Evolutionary conservation across 2,113 vertebrate genomes (phyloP), one percentile per base, ranked within the genome.

Genomic region (Mionectes macconnelli): DNA sequence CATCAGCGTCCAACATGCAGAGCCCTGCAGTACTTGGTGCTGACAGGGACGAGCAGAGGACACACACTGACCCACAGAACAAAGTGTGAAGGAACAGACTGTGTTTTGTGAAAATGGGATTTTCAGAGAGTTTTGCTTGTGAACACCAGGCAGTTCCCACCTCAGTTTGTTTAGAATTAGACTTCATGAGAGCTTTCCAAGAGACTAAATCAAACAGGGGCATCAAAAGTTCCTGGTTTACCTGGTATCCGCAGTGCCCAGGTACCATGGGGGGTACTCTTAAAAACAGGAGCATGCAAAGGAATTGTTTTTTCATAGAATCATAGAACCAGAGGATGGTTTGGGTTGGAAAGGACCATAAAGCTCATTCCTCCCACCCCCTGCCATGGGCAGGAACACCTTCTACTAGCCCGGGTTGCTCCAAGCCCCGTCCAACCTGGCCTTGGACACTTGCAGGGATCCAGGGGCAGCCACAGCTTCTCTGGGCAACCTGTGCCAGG

Each of bases 341-440:
- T 42, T 59, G 14, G 4, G 8, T 16, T 21, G 44, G 25, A 1
- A 35, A 21, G 10, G 12, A 25, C 31, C 23, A 4, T 4, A 35
- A 2, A 25, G 4, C 6, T 0, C 52, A n/a, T 1, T 21, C 3
- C 1, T 40, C 0, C 30, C 24, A 56, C 30, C 8, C 20, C 8
- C 60, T 35, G 24, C 52, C 60, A 30, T n/a, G 23, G 37, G 40
- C 30, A 56, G 35, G 20, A 14, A 42, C 25, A 66, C 6, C 49
- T 64, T 0, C 49, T 59, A 62, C n/a, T 12, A 3, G 5, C n/a
- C 27, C 49, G 33, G 39, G 25, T 4, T 72, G 56, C 56, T 31
- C 45, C 66, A n/a, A 60, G 31, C 25, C 25, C 56, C 8, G 3
- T 42, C 37, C 67, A 72, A 0, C 25, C 80, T 53, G 67, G 21